A percentile compares a stretch with the other conserved stretches of the same genome.
These are phyloP conservation scores for Manis pentadactyla DNA, from an alignment of 2,797 vertebrate species.

Conservation along the genomic window DNA sequence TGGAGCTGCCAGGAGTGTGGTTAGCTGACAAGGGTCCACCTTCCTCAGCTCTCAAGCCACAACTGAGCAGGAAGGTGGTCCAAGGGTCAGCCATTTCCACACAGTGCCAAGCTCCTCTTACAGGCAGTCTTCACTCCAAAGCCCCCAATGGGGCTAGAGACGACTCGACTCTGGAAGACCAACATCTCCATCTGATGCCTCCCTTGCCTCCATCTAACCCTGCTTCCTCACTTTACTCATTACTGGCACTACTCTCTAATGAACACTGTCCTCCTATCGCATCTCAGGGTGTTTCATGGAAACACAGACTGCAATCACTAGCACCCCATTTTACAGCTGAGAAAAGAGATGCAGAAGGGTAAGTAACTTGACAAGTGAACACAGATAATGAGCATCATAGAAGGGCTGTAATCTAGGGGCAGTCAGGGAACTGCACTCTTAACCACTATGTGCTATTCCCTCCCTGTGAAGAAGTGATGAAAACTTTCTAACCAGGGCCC, in stretches of 20 bases:
- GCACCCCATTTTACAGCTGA: not conserved
- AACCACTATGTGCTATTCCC: fast-evolving
- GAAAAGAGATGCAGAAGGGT: not conserved
- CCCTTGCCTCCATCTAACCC: not conserved
- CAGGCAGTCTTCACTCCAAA: not conserved
- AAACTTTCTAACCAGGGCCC: too few relatives aligned
- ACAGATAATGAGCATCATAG: not conserved
- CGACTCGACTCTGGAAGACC: fast-evolving
- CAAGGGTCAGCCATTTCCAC: not conserved
- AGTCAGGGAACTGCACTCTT: fast-evolving
- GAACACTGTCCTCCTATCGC: not conserved
- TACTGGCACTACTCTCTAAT: not conserved
- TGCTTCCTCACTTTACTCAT: not conserved
- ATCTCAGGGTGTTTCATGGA: not conserved
- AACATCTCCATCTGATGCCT: fast-evolving
- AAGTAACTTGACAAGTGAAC: fast-evolving
- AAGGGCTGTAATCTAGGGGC: too few relatives aligned
- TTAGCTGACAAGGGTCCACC: not conserved
- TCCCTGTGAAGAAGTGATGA: not conserved
- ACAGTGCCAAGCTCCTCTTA: not conserved
- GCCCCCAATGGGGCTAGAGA: fast-evolving
- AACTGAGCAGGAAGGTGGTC: fast-evolving
- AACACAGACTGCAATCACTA: not conserved
- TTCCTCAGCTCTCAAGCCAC: not conserved
- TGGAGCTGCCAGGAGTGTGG: not conserved